These are phyloP conservation scores for Onchidella celtica DNA, from an alignment of 2,888 invertebrate species.

Conservation along the genomic window DNA sequence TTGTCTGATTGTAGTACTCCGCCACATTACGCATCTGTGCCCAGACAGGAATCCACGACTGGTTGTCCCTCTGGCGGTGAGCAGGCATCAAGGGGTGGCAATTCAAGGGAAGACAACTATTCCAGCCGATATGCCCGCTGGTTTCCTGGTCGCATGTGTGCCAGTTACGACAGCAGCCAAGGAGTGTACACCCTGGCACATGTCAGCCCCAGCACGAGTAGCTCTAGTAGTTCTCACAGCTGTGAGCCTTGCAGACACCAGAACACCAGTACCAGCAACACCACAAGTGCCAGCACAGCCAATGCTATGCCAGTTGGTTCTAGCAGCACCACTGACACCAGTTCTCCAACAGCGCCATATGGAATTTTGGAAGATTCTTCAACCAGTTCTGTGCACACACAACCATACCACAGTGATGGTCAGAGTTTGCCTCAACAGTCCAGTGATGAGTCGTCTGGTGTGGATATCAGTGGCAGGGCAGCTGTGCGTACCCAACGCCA, in stretches of 20 bases:
- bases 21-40: conserved; percentile 36
- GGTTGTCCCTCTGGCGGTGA: background rate
- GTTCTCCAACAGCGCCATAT: background rate
- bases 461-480: background rate
- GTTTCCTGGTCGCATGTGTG: conserved; percentile 26
- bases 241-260: conserved; percentile 19
- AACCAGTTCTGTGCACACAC: conserved; percentile 5
- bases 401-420: no score
- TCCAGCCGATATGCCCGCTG: background rate
- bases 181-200: conserved; percentile 31
- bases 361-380: background rate
- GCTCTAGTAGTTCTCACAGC: conserved; percentile 39
- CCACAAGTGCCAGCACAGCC: background rate
- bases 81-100: background rate
- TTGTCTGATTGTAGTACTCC: conserved; percentile 18
- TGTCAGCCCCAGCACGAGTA: conserved; percentile 40
- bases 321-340: conserved; percentile 5
- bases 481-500: background rate
- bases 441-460: background rate
- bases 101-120: background rate
- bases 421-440: no score
- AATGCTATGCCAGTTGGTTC: conserved; percentile 3
- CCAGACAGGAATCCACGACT: conserved; percentile 14
- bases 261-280: background rate
- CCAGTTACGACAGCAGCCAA: conserved; percentile 36